Conservation (phyloP, 2,113 vertebrate genomes). For the Melanocharis versteri region DNA sequence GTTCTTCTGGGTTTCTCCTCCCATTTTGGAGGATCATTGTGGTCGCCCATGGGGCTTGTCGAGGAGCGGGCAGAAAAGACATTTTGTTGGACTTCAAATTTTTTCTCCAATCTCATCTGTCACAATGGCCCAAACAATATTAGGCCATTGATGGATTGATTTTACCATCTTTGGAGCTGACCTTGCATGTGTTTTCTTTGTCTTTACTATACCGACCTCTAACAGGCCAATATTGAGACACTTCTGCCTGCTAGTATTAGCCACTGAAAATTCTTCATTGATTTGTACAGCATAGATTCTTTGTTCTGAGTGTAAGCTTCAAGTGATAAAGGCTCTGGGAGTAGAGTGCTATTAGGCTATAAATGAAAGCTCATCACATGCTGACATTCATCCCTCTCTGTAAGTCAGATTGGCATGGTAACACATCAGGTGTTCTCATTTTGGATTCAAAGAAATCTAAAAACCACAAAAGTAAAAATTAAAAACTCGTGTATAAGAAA, state of each 20-base stretch:
- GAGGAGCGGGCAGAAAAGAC: background rate
- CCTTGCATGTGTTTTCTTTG: background rate
- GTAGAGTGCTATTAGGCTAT: background rate
- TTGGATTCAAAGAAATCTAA: background rate
- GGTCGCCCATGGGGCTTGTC: fast-evolving
- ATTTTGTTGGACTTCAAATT: background rate
- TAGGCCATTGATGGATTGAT: background rate
- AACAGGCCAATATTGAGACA: background rate
- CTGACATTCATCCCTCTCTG: background rate
- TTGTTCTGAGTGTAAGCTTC: background rate
- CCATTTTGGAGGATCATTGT: background rate
- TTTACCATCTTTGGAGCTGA: background rate
- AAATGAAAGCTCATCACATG: slow-evolving; percentile 3
- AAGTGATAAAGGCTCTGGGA: background rate
- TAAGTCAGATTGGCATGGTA: slow-evolving; percentile 21
- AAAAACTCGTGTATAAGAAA: background rate
- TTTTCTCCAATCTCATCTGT: background rate
- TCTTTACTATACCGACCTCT: background rate
- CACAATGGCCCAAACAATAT: background rate
- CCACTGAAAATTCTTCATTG: background rate
- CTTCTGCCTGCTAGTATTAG: background rate
- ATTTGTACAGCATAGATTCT: background rate
- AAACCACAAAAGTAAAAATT: slow-evolving; percentile 2
- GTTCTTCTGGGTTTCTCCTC: background rate
- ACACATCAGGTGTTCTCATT: background rate